phyloP scores from a whole-genome alignment of 2,113 vertebrate species.

The Smithornis capensis region DNA sequence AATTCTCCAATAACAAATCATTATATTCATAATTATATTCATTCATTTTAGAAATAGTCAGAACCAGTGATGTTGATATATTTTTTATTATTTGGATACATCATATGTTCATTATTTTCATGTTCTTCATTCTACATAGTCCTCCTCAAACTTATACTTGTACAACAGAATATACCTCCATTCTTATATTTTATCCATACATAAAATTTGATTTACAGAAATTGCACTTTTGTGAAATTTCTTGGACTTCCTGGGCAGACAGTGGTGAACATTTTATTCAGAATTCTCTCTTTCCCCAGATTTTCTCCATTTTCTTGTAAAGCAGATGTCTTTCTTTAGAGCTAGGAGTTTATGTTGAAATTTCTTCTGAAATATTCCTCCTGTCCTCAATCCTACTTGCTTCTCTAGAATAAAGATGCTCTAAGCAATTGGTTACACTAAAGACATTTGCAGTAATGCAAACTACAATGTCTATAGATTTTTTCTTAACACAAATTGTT shows the following conservation, averaged over 20 bases:
- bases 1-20: not conserved
- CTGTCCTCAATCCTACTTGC: not conserved
- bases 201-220: not conserved
- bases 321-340: not conserved
- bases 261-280: not conserved
- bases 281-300: not conserved
- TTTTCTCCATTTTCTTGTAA: not conserved
- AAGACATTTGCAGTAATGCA: not conserved
- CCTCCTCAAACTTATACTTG: not conserved
- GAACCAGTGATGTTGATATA: not conserved
- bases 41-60: not conserved
- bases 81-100: not conserved
- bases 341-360: not conserved
- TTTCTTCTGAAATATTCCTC: not conserved
- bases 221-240: not conserved
- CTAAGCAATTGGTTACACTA: not conserved
- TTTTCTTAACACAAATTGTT: not conserved
- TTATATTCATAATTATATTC: not conserved
- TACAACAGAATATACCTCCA: not conserved
- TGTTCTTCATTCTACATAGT: not conserved
- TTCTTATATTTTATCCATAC: not conserved
- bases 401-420: not conserved
- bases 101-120: not conserved
- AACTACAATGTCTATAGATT: not conserved
- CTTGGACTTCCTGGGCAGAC: not conserved